phyloP scores from a whole-genome alignment of 2,797 vertebrate species.

The Melanotaenia nigrans region DNA sequence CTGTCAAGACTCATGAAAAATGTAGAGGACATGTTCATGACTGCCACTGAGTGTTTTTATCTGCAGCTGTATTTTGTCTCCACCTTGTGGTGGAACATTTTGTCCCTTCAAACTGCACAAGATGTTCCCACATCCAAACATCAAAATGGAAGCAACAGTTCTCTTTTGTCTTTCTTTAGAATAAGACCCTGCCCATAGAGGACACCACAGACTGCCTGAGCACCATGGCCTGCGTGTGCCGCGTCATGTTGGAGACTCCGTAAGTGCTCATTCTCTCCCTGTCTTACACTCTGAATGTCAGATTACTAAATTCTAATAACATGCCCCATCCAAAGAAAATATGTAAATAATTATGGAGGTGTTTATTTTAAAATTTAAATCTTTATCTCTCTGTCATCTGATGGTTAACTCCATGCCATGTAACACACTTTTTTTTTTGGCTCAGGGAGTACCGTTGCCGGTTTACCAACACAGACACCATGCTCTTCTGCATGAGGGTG shows the following conservation, averaged over 20 bases:
- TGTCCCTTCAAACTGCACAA: neutral
- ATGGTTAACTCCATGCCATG: neutral
- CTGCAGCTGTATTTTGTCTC: slow-evolving; percentile 41
- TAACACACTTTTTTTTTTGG: neutral
- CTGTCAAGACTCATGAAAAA: slow-evolving; percentile 32
- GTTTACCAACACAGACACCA: slow-evolving; percentile 93
- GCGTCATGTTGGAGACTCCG: slow-evolving; percentile 95
- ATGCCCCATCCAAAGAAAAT: slow-evolving; percentile 29
- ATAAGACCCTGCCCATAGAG: slow-evolving; percentile 93
- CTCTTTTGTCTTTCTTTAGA: slow-evolving; percentile 73
- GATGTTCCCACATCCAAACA: neutral
- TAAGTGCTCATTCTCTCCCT: slow-evolving; percentile 75
- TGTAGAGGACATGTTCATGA: slow-evolving; percentile 23
- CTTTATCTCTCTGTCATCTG: slow-evolving; percentile 7
- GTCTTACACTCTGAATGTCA: slow-evolving; percentile 21
- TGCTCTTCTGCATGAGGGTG: slow-evolving; percentile 94
- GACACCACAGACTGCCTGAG: slow-evolving; percentile 94
- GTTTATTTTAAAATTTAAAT: neutral
- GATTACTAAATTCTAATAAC: slow-evolving; percentile 31
- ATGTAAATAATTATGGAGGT: neutral
- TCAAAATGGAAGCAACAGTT: neutral
- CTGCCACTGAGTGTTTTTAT: neutral
- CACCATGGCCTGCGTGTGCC: slow-evolving; percentile 93
- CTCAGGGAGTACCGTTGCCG: slow-evolving; percentile 91
- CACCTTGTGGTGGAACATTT: slow-evolving; percentile 58